Evolutionary conservation across 2,797 vertebrate genomes (phyloP).

Genomic region (Discoglossus pictus): DNA sequence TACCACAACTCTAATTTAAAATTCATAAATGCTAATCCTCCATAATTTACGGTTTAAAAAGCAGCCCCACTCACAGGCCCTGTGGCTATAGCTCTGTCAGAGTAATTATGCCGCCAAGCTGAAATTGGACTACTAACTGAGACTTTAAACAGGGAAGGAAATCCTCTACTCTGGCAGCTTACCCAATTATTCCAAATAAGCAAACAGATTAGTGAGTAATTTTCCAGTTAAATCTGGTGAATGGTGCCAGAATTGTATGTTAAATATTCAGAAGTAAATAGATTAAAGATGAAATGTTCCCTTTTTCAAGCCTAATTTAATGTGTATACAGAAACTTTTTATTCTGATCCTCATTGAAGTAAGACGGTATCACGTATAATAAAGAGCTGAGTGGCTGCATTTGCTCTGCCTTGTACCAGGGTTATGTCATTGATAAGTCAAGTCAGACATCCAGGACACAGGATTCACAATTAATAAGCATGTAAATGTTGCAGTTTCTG

Average conservation of each 20-base stretch:
- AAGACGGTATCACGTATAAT: slow-evolving; percentile 58
- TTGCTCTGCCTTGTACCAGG: background rate
- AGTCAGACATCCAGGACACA: background rate
- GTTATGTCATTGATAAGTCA: background rate
- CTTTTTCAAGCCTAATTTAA: slow-evolving; percentile 76
- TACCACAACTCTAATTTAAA: slow-evolving; percentile 99
- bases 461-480: background rate
- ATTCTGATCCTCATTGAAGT: slow-evolving; percentile 63
- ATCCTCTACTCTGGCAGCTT: slow-evolving; percentile 94
- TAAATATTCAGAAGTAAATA: slow-evolving; percentile 97
- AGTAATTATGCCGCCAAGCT: slow-evolving; percentile 99
- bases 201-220: slow-evolving; percentile 99
- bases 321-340: slow-evolving; percentile 80
- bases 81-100: slow-evolving; percentile 99
- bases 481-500: too few relatives aligned
- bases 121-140: slow-evolving; percentile 98
- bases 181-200: slow-evolving; percentile 99
- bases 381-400: slow-evolving; percentile 11
- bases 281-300: slow-evolving; percentile 86
- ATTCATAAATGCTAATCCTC: slow-evolving; percentile 99
- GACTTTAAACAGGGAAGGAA: slow-evolving; percentile 98
- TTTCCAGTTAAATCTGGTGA: slow-evolving; percentile 97
- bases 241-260: slow-evolving; percentile 91
- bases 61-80: slow-evolving; percentile 98
- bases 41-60: slow-evolving; percentile 99